Percentiles rank a stretch among this genome's conserved stretches.
Conservation (phyloP, 2,113 vertebrate species). For the Podiceps cristatus region DNA sequence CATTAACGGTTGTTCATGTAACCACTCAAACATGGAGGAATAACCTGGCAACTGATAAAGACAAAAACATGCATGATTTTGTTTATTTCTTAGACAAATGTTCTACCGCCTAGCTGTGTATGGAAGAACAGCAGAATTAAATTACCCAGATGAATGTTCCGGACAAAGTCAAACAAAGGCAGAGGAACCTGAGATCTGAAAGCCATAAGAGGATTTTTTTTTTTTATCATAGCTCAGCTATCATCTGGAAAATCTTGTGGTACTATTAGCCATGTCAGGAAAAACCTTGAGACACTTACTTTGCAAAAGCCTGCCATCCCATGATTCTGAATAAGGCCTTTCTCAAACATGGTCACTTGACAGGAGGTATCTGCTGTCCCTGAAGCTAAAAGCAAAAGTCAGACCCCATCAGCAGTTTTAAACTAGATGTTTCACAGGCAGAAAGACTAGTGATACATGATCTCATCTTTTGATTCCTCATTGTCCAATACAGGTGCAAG, state of each 20-base stretch:
- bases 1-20: not conserved
- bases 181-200: not conserved
- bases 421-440: not conserved
- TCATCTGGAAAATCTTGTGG: not conserved
- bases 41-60: not conserved
- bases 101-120: fast-evolving
- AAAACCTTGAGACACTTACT: not conserved
- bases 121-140: not conserved
- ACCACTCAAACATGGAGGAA: not conserved
- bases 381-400: not conserved
- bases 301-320: not conserved
- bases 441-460: not conserved
- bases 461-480: not conserved
- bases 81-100: not conserved
- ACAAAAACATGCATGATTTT: not conserved
- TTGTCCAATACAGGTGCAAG: not conserved
- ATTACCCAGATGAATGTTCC: not conserved
- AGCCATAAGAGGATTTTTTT: not conserved
- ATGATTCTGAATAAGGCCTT: slow-evolving; percentile 27
- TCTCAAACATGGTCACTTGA: slow-evolving; percentile 33
- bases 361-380: not conserved
- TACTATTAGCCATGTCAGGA: not conserved
- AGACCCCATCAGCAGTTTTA: not conserved
- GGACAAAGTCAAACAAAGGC: not conserved
- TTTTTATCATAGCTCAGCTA: not conserved